phyloP scores from a whole-genome alignment of 2,888 invertebrate species.

The Phaonia tiefii region DNA sequence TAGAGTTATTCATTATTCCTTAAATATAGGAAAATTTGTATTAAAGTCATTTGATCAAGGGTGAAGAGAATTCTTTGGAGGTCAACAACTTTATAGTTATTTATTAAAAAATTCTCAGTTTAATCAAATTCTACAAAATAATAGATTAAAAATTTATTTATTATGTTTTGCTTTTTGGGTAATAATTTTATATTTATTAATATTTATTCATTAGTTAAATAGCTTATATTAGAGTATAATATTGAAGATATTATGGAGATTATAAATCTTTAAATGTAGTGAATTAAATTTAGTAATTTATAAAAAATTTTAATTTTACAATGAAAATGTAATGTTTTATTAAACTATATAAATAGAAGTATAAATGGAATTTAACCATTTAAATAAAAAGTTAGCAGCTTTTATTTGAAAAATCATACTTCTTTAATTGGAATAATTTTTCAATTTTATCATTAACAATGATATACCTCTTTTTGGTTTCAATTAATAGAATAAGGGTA shows the following conservation, averaged over 20 bases:
- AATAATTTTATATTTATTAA: slow-evolving; percentile 6
- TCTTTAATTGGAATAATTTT: slow-evolving; percentile 82
- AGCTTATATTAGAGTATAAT: slow-evolving; percentile 81
- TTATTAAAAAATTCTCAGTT: slow-evolving; percentile 15
- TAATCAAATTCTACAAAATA: slow-evolving; percentile 12
- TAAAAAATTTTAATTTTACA: slow-evolving; percentile 73
- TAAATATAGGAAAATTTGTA: background rate
- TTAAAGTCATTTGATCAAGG: background rate
- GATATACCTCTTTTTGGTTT: slow-evolving; percentile 83
- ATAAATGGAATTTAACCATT: slow-evolving; percentile 73
- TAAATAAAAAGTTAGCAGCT: slow-evolving; percentile 81
- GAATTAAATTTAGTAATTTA: slow-evolving; percentile 72
- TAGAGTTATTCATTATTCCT: slow-evolving; percentile 47
- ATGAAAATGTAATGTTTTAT: slow-evolving; percentile 83
- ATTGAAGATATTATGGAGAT: slow-evolving; percentile 81
- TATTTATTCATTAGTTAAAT: slow-evolving; percentile 73
- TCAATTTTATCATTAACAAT: slow-evolving; percentile 80
- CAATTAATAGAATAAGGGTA: slow-evolving; percentile 81
- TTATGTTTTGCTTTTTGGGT: slow-evolving; percentile 17
- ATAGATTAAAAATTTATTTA: slow-evolving; percentile 43
- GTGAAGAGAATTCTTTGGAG: background rate
- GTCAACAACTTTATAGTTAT: background rate
- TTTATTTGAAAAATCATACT: slow-evolving; percentile 81
- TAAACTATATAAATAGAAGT: slow-evolving; percentile 82
- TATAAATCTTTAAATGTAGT: slow-evolving; percentile 72